Conservation (phyloP, 2,888 invertebrate genomes). For the Rhingia campestris region DNA sequence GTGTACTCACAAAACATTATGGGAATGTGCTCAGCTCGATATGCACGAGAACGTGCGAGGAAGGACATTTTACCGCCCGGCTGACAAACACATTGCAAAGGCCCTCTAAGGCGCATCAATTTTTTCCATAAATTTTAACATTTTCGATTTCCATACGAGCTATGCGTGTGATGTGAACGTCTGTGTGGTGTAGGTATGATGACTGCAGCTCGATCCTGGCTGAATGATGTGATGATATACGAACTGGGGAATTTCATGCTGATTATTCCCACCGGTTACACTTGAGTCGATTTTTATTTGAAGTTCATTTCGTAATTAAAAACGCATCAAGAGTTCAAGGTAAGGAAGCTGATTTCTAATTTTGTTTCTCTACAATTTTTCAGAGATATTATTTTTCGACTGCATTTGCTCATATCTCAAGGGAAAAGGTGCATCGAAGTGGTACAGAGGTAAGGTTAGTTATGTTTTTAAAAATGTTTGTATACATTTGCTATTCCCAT, state of each 20-base stretch:
- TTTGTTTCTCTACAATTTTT: too few relatives aligned
- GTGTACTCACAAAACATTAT: conserved; percentile 38
- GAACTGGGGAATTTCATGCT: background rate
- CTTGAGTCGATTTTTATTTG: conserved; percentile 1
- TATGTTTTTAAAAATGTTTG: too few relatives aligned
- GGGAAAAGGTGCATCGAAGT: too few relatives aligned
- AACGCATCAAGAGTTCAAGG: conserved; percentile 12
- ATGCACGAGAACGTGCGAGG: background rate
- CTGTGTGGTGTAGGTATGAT: conserved; percentile 6
- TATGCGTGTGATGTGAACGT: conserved; percentile 9
- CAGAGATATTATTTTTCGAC: too few relatives aligned
- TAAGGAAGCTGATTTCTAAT: conserved; percentile 19
- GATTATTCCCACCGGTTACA: conserved; percentile 18
- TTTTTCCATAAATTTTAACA: conserved; percentile 17
- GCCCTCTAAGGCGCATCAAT: conserved; percentile 7
- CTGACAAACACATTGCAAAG: conserved; percentile 10
- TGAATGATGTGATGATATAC: conserved; percentile 2
- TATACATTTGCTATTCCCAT: too few relatives aligned
- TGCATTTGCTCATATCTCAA: too few relatives aligned
- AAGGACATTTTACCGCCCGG: conserved; percentile 26
- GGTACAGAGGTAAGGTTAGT: too few relatives aligned
- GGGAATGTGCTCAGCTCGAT: conserved; percentile 10
- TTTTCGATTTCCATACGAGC: conserved; percentile 25
- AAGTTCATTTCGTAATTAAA: conserved; percentile 42
- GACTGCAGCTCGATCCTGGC: conserved; percentile 20